These are phyloP conservation scores for Pogonophryne albipinna DNA, from an alignment of 2,797 vertebrate species.

Conservation along the genomic window DNA sequence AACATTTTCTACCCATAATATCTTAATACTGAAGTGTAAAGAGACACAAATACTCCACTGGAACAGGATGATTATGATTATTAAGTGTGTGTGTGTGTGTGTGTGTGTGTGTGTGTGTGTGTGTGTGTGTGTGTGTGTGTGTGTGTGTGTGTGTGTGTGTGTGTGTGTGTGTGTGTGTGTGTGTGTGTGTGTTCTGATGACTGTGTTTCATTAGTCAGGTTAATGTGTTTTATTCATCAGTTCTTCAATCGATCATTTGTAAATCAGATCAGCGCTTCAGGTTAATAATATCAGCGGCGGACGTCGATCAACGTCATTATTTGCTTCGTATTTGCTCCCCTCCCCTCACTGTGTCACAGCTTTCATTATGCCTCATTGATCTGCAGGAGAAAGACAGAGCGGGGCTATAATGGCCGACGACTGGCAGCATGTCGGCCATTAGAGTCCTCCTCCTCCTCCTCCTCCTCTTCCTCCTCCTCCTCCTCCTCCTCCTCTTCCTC, in stretches of 20 bases:
- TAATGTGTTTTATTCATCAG: conserved; percentile 9
- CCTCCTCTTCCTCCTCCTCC: not conserved
- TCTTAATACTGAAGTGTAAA: conserved; percentile 14
- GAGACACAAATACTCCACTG: not conserved
- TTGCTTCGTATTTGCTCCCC: conserved; percentile 13
- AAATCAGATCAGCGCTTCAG: conserved; percentile 5
- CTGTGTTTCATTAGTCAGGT: not conserved
- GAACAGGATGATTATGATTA: not conserved
- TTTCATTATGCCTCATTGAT: conserved; percentile 71
- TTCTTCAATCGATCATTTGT: not conserved
- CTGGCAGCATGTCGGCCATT: conserved; percentile 61
- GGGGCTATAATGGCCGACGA: conserved; percentile 64
- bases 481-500: conserved; percentile 2
- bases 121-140: not conserved
- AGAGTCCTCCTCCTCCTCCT: not conserved
- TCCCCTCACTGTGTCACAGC: conserved; percentile 11
- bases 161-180: not conserved
- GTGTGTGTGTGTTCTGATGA: not conserved
- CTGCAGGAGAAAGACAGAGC: conserved; percentile 65
- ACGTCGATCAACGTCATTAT: not conserved
- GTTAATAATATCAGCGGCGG: conserved; percentile 22
- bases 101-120: not conserved
- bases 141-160: not conserved
- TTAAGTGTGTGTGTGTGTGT: not conserved
- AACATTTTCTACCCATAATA: conserved; percentile 21